Base-by-base conservation (phyloP, 2,113 vertebrate species). In the Anser cygnoides region DNA sequence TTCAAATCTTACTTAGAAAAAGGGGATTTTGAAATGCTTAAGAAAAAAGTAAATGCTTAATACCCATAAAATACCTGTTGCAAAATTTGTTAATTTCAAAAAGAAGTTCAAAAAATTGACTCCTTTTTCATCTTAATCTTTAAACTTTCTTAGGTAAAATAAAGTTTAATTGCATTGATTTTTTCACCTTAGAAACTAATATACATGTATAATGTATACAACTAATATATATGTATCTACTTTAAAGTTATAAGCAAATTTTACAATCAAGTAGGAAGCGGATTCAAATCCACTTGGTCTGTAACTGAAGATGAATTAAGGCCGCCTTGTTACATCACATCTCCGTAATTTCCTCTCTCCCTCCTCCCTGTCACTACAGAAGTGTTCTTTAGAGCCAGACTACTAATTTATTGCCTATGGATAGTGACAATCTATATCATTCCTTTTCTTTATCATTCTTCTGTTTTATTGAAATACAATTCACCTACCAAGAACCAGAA, bases 91-190 rank as follows among this genome's bases (percentile, higher is more conserved):
- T 5, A 7, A 43, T 11, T 61, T 70, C 35, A 61, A 25, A 91
- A 63, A 0, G 0, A 35, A 59, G 8, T 67, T 72, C 3, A 72
- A 8, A 89, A 73, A 67, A 66, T 29, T 0, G 4, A 2, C 8
- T 78, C 57, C 2, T 3, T 67, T 87, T 84, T 61, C n/a, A 14
- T 49, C 13, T 49, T 87, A 17, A 8, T 67, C 12, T 66, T 78
- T 75, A 58, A 67, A 2, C 22, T 74, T 78, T 21, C 15, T 77
- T 57, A 67, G 6, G 49, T 91, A 80, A 72, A 55, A 15, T 4
- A 14, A n/a, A 25, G 6, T 75, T 84, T 80, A 23, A 76, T 68
- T 4, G 5, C 6, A 3, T 41, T 77, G 21, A 2, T 17, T 59
- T 18, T 81, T 80, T 80, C 18, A 44, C 15, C 76, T 3, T 20